Evolutionary conservation across 2,797 vertebrate species (phyloP).

Genomic region (Pyrrhura leucotis): DNA sequence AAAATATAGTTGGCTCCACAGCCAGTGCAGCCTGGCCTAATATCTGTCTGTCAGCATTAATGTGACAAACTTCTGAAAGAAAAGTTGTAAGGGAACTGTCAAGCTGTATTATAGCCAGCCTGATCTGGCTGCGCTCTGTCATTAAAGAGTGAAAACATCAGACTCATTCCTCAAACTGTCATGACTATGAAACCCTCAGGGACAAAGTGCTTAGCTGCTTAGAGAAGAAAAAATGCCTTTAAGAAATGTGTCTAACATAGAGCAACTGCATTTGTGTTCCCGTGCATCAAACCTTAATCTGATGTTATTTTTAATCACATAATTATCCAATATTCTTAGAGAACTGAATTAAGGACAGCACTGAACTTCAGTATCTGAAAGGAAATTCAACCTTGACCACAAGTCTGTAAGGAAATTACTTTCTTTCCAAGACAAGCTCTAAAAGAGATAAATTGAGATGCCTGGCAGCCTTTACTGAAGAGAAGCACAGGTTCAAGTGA

Average conservation of each 20-base stretch:
- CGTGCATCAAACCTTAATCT: neutral
- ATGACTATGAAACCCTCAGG: constrained; percentile 30
- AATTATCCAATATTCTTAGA: neutral
- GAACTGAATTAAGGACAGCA: neutral
- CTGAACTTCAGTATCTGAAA: neutral
- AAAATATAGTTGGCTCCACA: constrained; percentile 26
- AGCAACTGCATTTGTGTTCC: neutral
- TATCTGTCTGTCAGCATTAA: constrained; percentile 53
- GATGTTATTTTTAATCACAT: neutral
- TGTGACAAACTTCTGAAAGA: neutral
- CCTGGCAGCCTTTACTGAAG: neutral
- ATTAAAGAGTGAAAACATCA: constrained; percentile 20
- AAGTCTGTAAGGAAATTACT: neutral
- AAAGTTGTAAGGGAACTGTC: constrained; percentile 40
- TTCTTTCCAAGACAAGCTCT: neutral
- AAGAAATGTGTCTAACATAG: neutral
- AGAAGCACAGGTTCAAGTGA: neutral
- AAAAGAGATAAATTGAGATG: neutral
- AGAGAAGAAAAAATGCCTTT: neutral
- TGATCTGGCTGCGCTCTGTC: neutral
- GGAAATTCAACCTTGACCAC: neutral
- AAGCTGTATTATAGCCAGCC: constrained; percentile 1
- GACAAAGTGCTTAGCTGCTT: constrained; percentile 6
- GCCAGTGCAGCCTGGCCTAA: constrained; percentile 43
- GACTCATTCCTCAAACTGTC: constrained; percentile 34